Evolutionary conservation across 2,888 invertebrate genomes (phyloP).

Genomic region (Nomada goodeniana): DNA sequence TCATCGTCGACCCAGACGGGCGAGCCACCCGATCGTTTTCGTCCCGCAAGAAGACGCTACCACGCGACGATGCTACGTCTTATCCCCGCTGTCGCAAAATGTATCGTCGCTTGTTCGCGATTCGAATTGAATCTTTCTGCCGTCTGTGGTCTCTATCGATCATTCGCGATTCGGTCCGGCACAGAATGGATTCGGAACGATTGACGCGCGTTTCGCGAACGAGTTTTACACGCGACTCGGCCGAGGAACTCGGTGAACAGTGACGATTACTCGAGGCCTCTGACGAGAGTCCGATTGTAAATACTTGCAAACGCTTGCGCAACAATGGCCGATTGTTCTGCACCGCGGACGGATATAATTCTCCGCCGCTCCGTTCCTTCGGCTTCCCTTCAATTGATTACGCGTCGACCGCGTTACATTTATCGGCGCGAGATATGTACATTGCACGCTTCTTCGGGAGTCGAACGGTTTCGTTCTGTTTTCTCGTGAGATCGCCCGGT

Average conservation of each 20-base stretch:
- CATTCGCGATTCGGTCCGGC: conserved; percentile 11
- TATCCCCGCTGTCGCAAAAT: background rate
- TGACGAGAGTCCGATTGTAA: conserved; percentile 44
- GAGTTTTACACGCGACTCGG: background rate
- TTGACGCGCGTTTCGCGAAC: background rate
- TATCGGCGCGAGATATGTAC: conserved; percentile 7
- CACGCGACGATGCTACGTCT: conserved; percentile 9
- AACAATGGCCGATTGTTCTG: conserved; percentile 58
- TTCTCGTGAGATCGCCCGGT: too few species aligned
- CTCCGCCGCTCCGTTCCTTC: conserved; percentile 39
- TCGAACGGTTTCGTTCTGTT: too few species aligned
- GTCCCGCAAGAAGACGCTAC: background rate
- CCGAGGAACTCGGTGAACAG: conserved; percentile 13
- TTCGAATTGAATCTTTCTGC: conserved; percentile 5
- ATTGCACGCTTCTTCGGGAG: too few species aligned
- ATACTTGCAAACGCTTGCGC: conserved; percentile 47
- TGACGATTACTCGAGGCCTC: conserved; percentile 45
- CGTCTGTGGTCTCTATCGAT: conserved; percentile 13
- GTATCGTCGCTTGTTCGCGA: conserved; percentile 19
- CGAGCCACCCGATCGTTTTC: conserved; percentile 27
- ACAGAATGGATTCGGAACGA: conserved; percentile 13
- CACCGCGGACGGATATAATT: conserved; percentile 44
- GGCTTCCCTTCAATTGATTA: conserved; percentile 51
- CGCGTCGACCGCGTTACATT: conserved; percentile 25
- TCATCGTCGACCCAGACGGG: conserved; percentile 24